Conservation (phyloP, 2,113 vertebrate species). For the Bos indicus region DNA sequence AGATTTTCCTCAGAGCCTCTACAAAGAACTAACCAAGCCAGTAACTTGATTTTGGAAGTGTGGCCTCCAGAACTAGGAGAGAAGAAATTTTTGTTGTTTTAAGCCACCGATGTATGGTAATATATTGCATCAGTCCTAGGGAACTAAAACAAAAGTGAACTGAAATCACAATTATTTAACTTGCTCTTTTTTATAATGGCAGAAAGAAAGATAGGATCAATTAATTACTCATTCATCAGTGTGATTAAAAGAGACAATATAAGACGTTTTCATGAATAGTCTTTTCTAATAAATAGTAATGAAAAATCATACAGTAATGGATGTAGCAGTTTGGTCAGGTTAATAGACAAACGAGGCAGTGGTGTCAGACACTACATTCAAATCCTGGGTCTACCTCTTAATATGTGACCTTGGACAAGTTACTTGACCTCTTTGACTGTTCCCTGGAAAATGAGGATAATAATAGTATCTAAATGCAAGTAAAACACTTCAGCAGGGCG, state of each 20-base stretch:
- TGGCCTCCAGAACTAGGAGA: neutral
- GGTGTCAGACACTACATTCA: neutral
- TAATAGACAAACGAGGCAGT: neutral
- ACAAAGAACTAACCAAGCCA: neutral
- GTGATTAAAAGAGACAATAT: neutral
- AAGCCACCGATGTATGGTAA: neutral
- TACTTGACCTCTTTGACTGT: neutral
- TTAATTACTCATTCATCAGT: neutral
- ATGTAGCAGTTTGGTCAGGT: neutral
- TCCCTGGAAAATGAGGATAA: neutral
- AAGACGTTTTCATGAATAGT: neutral
- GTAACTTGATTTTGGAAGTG: neutral
- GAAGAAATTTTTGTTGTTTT: neutral
- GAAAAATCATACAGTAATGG: neutral
- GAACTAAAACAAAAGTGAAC: neutral
- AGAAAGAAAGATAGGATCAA: neutral
- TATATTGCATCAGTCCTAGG: neutral
- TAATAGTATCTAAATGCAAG: neutral
- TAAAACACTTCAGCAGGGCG: neutral
- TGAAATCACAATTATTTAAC: neutral
- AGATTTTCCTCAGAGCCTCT: neutral
- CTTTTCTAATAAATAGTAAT: neutral
- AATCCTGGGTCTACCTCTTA: neutral
- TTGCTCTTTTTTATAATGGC: neutral
- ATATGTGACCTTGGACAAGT: neutral